A percentile compares a stretch with the other conserved stretches of the same genome.
Evolutionary conservation across 2,113 vertebrate genomes (phyloP).

Genomic region (Cololabis saira): DNA sequence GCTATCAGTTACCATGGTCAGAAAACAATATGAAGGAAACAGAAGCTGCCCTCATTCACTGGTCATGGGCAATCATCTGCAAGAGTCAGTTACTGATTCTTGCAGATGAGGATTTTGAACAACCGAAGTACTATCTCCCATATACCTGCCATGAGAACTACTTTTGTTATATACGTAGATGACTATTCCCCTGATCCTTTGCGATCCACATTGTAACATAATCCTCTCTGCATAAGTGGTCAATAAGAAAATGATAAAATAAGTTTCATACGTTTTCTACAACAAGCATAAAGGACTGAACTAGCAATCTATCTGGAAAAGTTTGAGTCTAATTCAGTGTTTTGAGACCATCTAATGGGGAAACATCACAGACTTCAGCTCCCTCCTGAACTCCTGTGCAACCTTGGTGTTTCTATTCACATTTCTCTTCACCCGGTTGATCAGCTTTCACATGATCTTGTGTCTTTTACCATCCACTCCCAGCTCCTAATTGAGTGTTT

Average conservation of each 20-base stretch:
- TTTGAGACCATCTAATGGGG: constrained; percentile 14
- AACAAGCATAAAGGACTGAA: background rate
- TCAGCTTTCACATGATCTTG: constrained; percentile 54
- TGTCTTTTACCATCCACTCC: background rate
- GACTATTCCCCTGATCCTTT: background rate
- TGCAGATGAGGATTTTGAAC: constrained; percentile 7
- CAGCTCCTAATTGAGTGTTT: constrained; percentile 3
- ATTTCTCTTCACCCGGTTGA: constrained; percentile 19
- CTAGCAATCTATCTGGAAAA: constrained; percentile 1
- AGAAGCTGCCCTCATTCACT: constrained; percentile 45
- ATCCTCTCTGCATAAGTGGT: background rate
- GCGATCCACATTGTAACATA: background rate
- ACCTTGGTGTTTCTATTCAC: constrained; percentile 33
- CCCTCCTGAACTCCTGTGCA: constrained; percentile 18
- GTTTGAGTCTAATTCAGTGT: background rate
- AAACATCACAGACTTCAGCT: constrained; percentile 31
- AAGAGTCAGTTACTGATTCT: constrained; percentile 9
- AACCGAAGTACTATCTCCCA: constrained; percentile 13
- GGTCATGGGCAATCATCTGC: constrained; percentile 13
- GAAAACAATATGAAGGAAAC: constrained; percentile 39
- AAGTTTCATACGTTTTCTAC: too few relatives aligned
- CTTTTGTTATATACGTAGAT: constrained; percentile 6
- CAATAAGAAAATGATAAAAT: too few relatives aligned
- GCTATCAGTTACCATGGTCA: constrained; percentile 55
- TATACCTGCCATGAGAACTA: background rate